A percentile compares a stretch with the other conserved stretches of the same genome.
Evolutionary conservation across 2,113 vertebrate species (phyloP).

Genomic region (Tachuris rubrigastra): DNA sequence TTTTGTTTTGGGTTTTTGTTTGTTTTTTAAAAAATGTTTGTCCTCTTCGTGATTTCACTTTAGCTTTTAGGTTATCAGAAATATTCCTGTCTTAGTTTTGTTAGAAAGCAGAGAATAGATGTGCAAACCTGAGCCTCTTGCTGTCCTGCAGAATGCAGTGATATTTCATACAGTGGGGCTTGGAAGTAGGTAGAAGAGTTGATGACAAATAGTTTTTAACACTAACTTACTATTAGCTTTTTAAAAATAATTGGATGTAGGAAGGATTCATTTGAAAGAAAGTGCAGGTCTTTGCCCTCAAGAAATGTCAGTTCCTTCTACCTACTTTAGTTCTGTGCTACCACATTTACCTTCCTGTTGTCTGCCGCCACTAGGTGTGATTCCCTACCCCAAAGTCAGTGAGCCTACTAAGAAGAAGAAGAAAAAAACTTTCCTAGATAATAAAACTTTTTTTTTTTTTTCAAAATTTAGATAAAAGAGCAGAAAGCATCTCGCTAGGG

Average conservation of each 20-base stretch:
- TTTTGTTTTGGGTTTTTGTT: too few species aligned
- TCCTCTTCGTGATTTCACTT: neutral
- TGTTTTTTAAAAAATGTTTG: neutral
- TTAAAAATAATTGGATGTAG: neutral
- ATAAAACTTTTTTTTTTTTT: neutral
- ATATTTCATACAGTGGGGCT: neutral
- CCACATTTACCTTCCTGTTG: neutral
- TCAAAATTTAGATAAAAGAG: neutral
- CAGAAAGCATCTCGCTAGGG: neutral
- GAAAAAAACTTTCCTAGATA: neutral
- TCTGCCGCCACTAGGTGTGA: neutral
- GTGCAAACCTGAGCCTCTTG: accelerated
- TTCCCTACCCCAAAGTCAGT: neutral
- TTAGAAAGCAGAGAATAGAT: neutral
- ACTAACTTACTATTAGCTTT: neutral
- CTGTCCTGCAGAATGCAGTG: neutral
- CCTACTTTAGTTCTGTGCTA: neutral
- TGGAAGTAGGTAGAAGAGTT: neutral
- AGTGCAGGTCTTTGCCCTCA: neutral
- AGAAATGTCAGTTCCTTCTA: neutral
- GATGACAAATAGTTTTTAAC: neutral
- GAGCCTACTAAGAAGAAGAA: neutral
- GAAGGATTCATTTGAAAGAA: neutral
- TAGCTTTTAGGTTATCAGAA: neutral
- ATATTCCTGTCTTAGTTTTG: accelerated